Conservation (phyloP, 64 coral and sea anemone genomes). For the Montipora sp. region DNA sequence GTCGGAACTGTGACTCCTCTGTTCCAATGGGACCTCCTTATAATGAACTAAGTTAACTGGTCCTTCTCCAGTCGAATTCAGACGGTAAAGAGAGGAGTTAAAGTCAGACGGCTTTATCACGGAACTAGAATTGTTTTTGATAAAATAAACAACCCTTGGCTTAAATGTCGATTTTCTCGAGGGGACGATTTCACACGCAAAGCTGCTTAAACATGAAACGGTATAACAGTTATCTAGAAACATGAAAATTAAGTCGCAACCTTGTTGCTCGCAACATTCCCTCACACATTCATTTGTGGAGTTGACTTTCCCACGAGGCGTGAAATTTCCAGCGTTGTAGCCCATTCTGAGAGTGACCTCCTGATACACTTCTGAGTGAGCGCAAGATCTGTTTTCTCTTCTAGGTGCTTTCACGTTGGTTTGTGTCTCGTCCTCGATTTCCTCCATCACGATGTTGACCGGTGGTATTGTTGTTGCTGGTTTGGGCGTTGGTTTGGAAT, state of each 20-base stretch:
- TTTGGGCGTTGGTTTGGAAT: neutral
- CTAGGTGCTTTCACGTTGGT: neutral
- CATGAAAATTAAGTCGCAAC: conserved; percentile 89
- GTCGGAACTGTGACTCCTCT: neutral
- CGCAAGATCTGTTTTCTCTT: conserved; percentile 26
- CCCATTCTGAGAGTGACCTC: conserved; percentile 86
- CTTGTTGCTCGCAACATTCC: conserved; percentile 62
- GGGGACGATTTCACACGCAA: conserved; percentile 84
- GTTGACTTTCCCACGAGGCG: conserved; percentile 67
- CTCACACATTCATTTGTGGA: conserved; percentile 68
- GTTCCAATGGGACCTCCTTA: conserved; percentile 32
- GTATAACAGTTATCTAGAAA: conserved; percentile 85
- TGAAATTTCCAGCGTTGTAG: conserved; percentile 82
- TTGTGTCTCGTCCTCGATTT: conserved; percentile 13
- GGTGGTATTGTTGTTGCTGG: neutral
- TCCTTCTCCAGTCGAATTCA: conserved; percentile 14
- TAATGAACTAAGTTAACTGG: conserved; percentile 80
- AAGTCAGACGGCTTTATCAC: conserved; percentile 43
- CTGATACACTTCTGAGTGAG: conserved; percentile 78
- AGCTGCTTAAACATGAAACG: conserved; percentile 74
- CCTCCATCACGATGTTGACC: neutral
- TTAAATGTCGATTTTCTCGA: conserved; percentile 70
- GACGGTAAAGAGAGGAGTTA: conserved; percentile 16
- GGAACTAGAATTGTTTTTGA: conserved; percentile 54
- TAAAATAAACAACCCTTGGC: conserved; percentile 73